phyloP scores from a whole-genome alignment of 2,888 invertebrate species.

The Anthophora plumipes region DNA sequence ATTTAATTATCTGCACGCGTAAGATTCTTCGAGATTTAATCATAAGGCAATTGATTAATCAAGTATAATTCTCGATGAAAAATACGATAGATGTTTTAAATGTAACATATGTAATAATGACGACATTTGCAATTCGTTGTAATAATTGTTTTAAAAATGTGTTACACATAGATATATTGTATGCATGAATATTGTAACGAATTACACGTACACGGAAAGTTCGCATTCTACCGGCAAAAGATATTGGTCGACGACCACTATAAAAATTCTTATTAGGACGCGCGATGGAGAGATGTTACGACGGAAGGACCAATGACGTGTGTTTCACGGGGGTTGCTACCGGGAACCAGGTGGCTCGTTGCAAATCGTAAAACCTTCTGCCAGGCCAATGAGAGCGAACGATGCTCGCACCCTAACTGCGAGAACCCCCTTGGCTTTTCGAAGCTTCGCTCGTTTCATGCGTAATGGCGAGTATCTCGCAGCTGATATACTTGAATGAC shows the following conservation, averaged over 20 bases:
- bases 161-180: neutral
- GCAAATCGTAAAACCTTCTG: constrained; percentile 63
- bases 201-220: constrained; percentile 9
- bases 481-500: constrained; percentile 69
- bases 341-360: constrained; percentile 53
- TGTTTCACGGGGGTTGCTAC: constrained; percentile 69
- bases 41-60: no score
- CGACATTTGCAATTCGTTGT: neutral
- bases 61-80: no score
- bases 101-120: neutral
- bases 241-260: constrained; percentile 67
- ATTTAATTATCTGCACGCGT: no score
- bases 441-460: constrained; percentile 53
- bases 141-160: constrained; percentile 18
- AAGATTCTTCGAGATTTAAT: no score
- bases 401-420: constrained; percentile 28
- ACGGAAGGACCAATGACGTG: constrained; percentile 61
- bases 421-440: constrained; percentile 51
- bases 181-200: constrained; percentile 21
- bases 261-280: constrained; percentile 71
- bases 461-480: constrained; percentile 77
- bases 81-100: no score
- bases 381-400: constrained; percentile 58
- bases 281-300: constrained; percentile 55
- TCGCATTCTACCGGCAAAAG: constrained; percentile 41